Evolutionary conservation across 2,113 vertebrate genomes (phyloP), one percentile per base, ranked within the genome.

Genomic region (Ardeotis arabs): DNA sequence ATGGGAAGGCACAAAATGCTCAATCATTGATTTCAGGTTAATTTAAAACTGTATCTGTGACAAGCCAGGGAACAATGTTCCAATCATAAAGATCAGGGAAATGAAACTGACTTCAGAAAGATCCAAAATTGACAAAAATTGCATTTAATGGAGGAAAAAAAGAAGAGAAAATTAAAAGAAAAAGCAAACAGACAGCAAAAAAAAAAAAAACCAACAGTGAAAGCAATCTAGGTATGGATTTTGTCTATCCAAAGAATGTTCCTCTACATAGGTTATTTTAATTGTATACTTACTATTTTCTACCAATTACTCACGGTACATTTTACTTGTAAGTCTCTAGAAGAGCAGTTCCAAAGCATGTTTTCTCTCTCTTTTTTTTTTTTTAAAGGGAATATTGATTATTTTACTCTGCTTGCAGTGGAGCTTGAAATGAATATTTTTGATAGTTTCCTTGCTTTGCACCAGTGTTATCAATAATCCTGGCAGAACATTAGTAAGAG

Each of bases 341-440:
- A 39, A 55, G 21, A 28, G 9, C 29, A 18, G 35, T 97, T 97
- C 47, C 69, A 68, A 59, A 80, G 22, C 7, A 94, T 91, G 19
- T 24, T 56, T 88, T 68, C 20, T 2, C 37, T 19, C 35, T 8
- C 50, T 69, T 67, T 74, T 37, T 90, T 77, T 53, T 66, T 68
- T 63, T 84, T 66, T 22, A 50, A 69, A 82, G 45, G 33, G 37
- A 73, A 28, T 96, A 97, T 96, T 93, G 94, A 97, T 97, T 97
- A 93, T 93, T 96, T 96, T 93, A 35, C 50, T 93, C 59, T 88
- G 64, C 47, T 95, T 91, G 64, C 94, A 97, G 56, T 74, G 86
- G 78, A 97, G 80, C 95, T 97, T 97, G 87, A 97, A 96, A 97
- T 95, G 90, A 97, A 84, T 67, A 93, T 96, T 97, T 97, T 95